Percentiles rank a stretch among this genome's conserved stretches.
phyloP scores from a whole-genome alignment of 2,888 invertebrate genomes.

The Diarsia brunnea region DNA sequence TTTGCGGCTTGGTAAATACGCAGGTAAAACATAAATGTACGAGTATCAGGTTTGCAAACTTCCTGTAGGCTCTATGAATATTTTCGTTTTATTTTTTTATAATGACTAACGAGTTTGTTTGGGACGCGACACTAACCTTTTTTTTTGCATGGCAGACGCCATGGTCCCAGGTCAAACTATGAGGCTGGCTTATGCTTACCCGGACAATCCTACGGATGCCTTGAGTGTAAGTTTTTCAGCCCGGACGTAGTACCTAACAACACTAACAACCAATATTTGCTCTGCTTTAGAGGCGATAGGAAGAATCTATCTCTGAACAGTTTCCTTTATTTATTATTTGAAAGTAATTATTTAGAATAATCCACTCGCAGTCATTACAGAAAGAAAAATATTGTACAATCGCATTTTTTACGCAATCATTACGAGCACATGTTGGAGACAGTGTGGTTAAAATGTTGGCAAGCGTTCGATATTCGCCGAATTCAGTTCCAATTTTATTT shows the following conservation, averaged over 20 bases:
- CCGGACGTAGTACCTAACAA: no score
- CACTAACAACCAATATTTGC: neutral
- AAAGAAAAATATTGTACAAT: constrained; percentile 9
- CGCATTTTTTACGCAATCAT: constrained; percentile 30
- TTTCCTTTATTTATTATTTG: neutral
- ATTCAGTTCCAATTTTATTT: constrained; percentile 81
- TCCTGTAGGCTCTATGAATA: neutral
- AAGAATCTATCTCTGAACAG: neutral
- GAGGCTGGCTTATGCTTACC: no score
- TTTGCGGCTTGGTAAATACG: constrained; percentile 6
- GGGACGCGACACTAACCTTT: neutral
- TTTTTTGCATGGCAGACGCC: no score
- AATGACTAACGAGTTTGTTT: neutral
- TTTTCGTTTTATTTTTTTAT: neutral
- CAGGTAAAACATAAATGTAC: constrained; percentile 9
- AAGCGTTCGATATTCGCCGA: constrained; percentile 71
- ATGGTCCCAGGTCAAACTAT: no score
- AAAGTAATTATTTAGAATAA: neutral
- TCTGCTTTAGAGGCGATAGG: neutral
- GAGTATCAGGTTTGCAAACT: neutral
- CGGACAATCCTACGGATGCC: no score
- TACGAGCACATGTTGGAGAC: constrained; percentile 40
- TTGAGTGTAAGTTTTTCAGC: no score
- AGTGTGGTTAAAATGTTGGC: constrained; percentile 76
- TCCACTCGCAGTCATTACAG: neutral